phyloP scores from a whole-genome alignment of 2,888 invertebrate genomes.

The Dryobotodes eremita region DNA sequence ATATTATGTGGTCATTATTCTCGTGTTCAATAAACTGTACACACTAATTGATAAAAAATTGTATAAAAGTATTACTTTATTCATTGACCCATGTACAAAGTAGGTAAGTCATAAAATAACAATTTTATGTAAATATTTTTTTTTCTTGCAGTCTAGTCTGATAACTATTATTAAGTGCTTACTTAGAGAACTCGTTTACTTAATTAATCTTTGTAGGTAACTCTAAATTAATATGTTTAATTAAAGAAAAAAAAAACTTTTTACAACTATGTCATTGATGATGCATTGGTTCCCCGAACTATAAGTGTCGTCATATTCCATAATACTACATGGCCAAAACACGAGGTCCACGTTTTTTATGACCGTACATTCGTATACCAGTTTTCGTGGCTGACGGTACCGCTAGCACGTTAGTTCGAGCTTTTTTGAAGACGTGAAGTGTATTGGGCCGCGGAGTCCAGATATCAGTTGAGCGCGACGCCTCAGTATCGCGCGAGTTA shows the following conservation, averaged over 20 bases:
- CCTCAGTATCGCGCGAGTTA: constrained; percentile 86
- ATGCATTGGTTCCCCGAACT: constrained; percentile 67
- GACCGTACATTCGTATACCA: constrained; percentile 70
- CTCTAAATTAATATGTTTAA: constrained; percentile 45
- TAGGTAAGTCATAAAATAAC: constrained; percentile 46
- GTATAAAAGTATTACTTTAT: constrained; percentile 35
- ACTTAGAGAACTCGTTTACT: constrained; percentile 25
- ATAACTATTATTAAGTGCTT: constrained; percentile 39
- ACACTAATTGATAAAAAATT: constrained; percentile 58
- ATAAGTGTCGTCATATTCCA: constrained; percentile 62
- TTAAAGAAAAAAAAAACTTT: constrained; percentile 53
- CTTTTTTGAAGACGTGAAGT: constrained; percentile 80
- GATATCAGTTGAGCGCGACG: constrained; percentile 73
- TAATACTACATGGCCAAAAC: constrained; percentile 64
- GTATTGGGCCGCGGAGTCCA: constrained; percentile 77
- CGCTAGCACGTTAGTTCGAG: constrained; percentile 72
- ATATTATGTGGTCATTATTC: constrained; percentile 60
- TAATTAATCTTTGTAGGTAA: constrained; percentile 47
- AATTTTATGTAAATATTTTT: constrained; percentile 20
- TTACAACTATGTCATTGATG: constrained; percentile 66
- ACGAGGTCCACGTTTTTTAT: constrained; percentile 67
- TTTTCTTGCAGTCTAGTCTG: constrained; percentile 17
- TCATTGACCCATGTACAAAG: constrained; percentile 44
- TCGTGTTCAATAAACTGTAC: constrained; percentile 49
- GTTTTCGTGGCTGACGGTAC: constrained; percentile 73